A percentile compares a stretch with the other conserved stretches of the same genome.
phyloP scores from a whole-genome alignment of 2,113 vertebrate species.

The Microcebus tavaratra region DNA sequence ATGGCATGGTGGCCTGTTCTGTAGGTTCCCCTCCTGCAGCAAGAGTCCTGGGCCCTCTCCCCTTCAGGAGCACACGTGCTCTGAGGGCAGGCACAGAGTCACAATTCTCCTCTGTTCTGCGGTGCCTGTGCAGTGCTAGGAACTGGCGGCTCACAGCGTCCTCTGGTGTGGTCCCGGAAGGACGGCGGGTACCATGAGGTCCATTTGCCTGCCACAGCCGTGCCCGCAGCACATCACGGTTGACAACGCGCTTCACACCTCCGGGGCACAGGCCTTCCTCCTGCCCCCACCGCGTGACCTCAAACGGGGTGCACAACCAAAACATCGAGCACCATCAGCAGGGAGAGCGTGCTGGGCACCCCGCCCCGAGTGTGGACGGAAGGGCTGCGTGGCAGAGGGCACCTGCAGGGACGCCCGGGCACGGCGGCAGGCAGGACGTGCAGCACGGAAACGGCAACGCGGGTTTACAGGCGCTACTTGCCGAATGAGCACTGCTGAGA shows the following conservation, averaged over 20 bases:
- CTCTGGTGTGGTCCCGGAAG: background rate
- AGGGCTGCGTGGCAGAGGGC: background rate
- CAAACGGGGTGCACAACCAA: background rate
- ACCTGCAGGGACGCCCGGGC: background rate
- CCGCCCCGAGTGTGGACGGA: background rate
- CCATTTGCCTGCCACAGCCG: background rate
- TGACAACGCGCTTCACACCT: background rate
- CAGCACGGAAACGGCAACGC: no score
- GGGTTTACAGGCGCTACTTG: background rate
- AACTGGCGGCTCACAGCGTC: background rate
- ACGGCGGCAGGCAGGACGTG: background rate
- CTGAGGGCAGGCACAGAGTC: background rate
- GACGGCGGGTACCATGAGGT: accelerated
- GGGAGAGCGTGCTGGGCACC: background rate
- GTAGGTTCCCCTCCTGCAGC: background rate
- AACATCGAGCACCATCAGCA: background rate
- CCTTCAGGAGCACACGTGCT: background rate
- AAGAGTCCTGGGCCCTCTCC: background rate
- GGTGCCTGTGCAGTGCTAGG: background rate
- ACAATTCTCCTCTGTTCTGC: background rate
- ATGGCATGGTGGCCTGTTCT: background rate
- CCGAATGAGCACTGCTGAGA: background rate
- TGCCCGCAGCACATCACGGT: background rate
- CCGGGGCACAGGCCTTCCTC: background rate
- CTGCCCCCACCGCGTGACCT: background rate